phyloP scores from a whole-genome alignment of 2,113 vertebrate genomes.

The Ptychochromis oligacanthus region DNA sequence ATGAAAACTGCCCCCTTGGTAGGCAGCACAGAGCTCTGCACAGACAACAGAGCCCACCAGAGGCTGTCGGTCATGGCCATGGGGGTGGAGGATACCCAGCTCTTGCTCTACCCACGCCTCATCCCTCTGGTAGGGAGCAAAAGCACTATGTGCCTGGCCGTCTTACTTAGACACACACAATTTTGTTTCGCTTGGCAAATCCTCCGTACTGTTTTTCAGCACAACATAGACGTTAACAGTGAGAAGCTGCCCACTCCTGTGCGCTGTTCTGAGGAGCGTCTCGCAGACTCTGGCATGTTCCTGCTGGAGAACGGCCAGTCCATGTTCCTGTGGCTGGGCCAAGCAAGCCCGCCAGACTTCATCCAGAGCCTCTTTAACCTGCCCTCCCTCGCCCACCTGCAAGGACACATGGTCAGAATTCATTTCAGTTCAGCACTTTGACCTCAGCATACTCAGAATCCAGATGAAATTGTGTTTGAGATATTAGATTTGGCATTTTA shows the following conservation, averaged over 20 bases:
- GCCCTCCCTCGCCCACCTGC: conserved; percentile 89
- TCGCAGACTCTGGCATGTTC: conserved; percentile 87
- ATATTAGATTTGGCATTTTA: not conserved
- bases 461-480: not conserved
- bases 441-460: not conserved
- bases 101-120: conserved; percentile 91
- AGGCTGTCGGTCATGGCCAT: conserved; percentile 87
- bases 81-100: conserved; percentile 90
- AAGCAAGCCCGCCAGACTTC: conserved; percentile 84
- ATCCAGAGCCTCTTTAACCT: conserved; percentile 91
- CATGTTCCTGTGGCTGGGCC: conserved; percentile 92
- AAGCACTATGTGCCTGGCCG: not conserved
- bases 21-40: conserved; percentile 85
- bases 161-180: not conserved
- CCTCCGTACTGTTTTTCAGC: conserved; percentile 72
- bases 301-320: conserved; percentile 88
- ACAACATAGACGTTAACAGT: conserved; percentile 82
- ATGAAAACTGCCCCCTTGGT: conserved; percentile 88
- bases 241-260: conserved; percentile 76
- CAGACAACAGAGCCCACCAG: conserved; percentile 86
- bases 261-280: conserved; percentile 91
- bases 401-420: conserved; percentile 81
- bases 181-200: fast-evolving
- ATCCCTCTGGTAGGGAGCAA: conserved; percentile 86
- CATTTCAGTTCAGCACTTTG: not conserved